These are phyloP conservation scores for Zaprionus nigranus DNA, from an alignment of 1,140 invertebrate species.

Conservation along the genomic window DNA sequence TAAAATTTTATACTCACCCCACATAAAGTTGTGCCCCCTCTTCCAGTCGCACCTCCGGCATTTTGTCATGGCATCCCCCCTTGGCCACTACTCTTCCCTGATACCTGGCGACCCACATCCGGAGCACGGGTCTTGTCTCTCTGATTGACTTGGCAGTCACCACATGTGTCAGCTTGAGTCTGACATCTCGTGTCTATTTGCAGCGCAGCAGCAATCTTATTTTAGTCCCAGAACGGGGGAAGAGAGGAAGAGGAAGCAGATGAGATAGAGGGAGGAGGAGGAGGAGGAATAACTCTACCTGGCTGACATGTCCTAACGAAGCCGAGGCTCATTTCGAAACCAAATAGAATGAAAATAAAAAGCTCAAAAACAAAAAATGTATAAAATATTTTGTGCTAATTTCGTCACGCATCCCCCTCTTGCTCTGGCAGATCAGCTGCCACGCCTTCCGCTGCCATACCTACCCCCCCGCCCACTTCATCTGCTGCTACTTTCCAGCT, in stretches of 20 bases:
- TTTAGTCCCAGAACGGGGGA: constrained; percentile 3
- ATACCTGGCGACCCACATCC: constrained; percentile 6
- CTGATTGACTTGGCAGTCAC: constrained; percentile 32
- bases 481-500: neutral
- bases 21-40: neutral
- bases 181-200: constrained; percentile 35
- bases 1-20: neutral
- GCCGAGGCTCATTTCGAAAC: neutral
- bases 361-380: constrained; percentile 53
- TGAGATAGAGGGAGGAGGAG: too few species aligned
- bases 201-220: constrained; percentile 20
- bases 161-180: constrained; percentile 27
- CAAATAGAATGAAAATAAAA: constrained; percentile 31
- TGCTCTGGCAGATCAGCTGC: neutral
- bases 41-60: neutral
- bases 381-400: too few species aligned
- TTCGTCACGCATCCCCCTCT: constrained; percentile 53
- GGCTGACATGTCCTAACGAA: constrained; percentile 24
- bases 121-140: constrained; percentile 11
- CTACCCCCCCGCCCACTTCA: neutral
- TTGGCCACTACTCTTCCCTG: too few species aligned
- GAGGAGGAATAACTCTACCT: neutral
- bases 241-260: neutral
- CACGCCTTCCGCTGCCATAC: neutral
- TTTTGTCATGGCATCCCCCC: neutral